These are phyloP conservation scores for Alcedo atthis DNA, from an alignment of 2,797 vertebrate species.

Conservation along the genomic window DNA sequence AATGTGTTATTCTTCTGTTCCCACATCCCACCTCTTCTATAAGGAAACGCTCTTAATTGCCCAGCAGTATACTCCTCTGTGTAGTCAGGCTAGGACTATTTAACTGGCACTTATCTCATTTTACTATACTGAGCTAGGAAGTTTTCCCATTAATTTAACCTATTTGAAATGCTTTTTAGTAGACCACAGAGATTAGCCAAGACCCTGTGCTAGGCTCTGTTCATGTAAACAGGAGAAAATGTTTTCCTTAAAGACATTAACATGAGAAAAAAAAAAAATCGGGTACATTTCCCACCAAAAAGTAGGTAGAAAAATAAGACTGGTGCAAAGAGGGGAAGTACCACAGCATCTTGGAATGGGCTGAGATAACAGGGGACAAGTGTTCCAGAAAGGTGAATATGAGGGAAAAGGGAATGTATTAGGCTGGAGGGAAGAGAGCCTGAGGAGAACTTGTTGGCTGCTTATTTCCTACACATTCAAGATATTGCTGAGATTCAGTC, in stretches of 20 bases:
- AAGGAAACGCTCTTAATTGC: too few species aligned
- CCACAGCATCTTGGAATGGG: background rate
- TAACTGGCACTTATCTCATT: too few species aligned
- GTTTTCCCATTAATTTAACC: background rate
- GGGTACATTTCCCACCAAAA: background rate
- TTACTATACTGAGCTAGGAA: too few species aligned
- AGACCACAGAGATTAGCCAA: background rate
- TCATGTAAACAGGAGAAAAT: background rate
- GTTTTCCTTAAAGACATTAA: background rate
- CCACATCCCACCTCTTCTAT: too few species aligned
- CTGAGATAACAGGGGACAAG: background rate
- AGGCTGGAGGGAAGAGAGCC: background rate
- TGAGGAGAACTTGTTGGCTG: background rate
- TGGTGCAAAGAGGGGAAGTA: background rate
- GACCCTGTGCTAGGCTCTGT: background rate
- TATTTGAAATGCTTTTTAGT: background rate
- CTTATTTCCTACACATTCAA: background rate
- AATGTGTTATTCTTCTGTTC: too few species aligned
- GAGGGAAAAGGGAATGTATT: background rate
- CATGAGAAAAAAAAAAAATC: background rate
- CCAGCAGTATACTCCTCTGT: too few species aligned
- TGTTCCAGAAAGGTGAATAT: background rate
- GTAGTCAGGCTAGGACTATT: too few species aligned
- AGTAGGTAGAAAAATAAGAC: background rate
- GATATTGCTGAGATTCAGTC: background rate